Conservation (phyloP, 2,888 invertebrate species). For the Melinaea marsaeus region DNA sequence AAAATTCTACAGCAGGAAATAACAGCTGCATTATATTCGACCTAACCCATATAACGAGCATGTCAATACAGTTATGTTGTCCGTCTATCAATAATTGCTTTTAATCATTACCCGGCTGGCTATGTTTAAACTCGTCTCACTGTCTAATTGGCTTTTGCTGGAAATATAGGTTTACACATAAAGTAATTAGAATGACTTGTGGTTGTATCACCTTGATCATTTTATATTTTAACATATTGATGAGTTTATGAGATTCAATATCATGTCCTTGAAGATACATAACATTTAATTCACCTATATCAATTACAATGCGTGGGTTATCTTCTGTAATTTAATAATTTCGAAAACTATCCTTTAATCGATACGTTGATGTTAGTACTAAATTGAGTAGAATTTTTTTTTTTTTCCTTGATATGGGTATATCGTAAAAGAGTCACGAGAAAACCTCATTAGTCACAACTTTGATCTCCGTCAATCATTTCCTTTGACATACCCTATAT, state of each 20-base stretch:
- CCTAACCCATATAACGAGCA: background rate
- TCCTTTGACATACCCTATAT: constrained; percentile 14
- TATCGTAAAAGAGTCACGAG: constrained; percentile 31
- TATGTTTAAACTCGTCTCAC: constrained; percentile 41
- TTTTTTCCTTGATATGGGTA: constrained; percentile 31
- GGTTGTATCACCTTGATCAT: constrained; percentile 8
- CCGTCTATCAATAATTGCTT: constrained; percentile 48
- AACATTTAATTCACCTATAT: no score
- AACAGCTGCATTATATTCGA: background rate
- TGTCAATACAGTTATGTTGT: constrained; percentile 13
- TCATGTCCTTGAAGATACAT: background rate
- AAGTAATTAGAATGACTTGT: constrained; percentile 29
- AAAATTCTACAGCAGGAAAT: background rate
- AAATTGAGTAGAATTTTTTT: constrained; percentile 31
- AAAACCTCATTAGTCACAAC: constrained; percentile 31
- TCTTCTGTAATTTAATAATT: no score
- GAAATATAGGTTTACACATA: constrained; percentile 30
- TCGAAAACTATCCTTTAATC: constrained; percentile 33
- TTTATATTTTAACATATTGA: constrained; percentile 2
- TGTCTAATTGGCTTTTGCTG: constrained; percentile 36
- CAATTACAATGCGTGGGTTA: no score
- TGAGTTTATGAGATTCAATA: constrained; percentile 1
- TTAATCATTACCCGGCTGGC: constrained; percentile 45
- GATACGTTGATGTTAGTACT: constrained; percentile 29
- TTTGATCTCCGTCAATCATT: constrained; percentile 22